Conservation (phyloP, 2,113 vertebrate genomes). For the Todiramphus saurophagus region DNA sequence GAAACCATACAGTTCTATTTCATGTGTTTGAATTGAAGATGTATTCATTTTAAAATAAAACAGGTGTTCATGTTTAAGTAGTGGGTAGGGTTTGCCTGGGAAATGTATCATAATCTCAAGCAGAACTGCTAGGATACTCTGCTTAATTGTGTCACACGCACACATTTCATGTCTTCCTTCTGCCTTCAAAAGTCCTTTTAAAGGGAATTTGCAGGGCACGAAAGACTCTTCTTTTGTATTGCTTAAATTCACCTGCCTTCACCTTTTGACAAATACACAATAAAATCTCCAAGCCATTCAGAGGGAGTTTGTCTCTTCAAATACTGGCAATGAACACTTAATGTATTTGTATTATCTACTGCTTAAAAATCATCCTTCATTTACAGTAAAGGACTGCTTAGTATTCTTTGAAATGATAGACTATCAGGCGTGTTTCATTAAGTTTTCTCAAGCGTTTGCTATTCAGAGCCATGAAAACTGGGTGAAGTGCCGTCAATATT, state of each 20-base stretch:
- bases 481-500: not conserved
- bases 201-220: not conserved
- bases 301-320: not conserved
- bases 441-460: slow-evolving; percentile 23
- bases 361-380: not conserved
- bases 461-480: not conserved
- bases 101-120: not conserved
- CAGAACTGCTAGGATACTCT: not conserved
- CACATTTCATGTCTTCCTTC: not conserved
- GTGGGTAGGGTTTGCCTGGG: not conserved
- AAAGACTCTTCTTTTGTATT: not conserved
- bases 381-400: not conserved
- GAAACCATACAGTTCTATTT: not conserved
- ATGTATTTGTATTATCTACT: not conserved
- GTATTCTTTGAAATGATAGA: not conserved
- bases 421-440: not conserved
- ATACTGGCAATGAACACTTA: not conserved
- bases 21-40: not conserved
- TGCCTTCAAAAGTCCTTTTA: not conserved
- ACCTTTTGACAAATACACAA: not conserved
- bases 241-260: not conserved
- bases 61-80: not conserved
- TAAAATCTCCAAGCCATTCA: not conserved
- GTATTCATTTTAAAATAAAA: not conserved
- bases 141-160: not conserved